Base-by-base conservation (phyloP, 2,888 invertebrate species). In the Operophtera brumata region DNA sequence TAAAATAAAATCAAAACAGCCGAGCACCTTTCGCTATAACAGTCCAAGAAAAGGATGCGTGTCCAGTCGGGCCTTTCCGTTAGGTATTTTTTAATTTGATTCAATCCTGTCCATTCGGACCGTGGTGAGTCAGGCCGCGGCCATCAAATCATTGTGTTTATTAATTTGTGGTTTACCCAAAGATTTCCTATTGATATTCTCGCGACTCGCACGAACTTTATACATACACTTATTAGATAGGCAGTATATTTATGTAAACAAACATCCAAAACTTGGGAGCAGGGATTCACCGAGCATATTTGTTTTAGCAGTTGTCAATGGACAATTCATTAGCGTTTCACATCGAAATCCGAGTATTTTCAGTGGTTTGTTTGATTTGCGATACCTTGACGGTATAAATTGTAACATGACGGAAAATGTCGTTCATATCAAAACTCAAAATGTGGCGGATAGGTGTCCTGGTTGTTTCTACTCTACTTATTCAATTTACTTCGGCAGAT, bases 391-490 rank as follows among this genome's bases (percentile, higher is more conserved):
- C 26, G 36, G 64, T 84, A 84, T 86, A 86, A 80, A 80, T 73
- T 79, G 78, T 76, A 69, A 65, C 63, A 64, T 59, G 25, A 50
- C 40, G 25, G n/a, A 48, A 56, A 47, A 55, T 57, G 48, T 55
- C 48, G 49, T 47, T 73, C 73, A 78, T 30, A 75, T 64, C 58
- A 65, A 25, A 65, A 7, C 4, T 40, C 54, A 76, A 65, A 63
- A 87, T 87, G 87, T 81, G 77, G 78, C 66, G 78, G 57, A 45
- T 70, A 64, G 76, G 73, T 40, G 74, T 75, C 28, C 52, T 80
- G 11, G 54, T 80, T 30, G 34, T 78, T 8, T 47, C 69, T 37
- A 53, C 66, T 8, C 9, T 30, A 47, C 62, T 75, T 9, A 34
- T 65, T 9, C 71, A 78, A 44, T 58, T 67, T 9, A 63, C 65